These are phyloP conservation scores for Artibeus jamaicensis DNA, from an alignment of 2,797 vertebrate species.

Conservation along the genomic window DNA sequence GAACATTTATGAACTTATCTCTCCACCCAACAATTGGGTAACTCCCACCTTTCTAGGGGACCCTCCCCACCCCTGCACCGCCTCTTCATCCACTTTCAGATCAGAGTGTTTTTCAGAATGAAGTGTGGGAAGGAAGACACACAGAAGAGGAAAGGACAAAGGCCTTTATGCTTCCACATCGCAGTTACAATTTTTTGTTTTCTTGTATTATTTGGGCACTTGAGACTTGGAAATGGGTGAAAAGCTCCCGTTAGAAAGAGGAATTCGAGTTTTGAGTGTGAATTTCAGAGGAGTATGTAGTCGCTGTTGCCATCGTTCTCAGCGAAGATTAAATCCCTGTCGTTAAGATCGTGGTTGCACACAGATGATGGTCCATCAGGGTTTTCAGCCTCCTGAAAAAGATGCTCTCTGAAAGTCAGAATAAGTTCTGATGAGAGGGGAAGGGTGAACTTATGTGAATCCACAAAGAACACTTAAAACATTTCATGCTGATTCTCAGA, in stretches of 20 bases:
- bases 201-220: background rate
- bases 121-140: background rate
- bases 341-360: background rate
- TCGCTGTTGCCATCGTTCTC: background rate
- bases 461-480: background rate
- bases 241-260: background rate
- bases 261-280: constrained; percentile 5
- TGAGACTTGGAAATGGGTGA: background rate
- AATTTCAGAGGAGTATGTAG: background rate
- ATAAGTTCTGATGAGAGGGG: background rate
- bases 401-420: background rate
- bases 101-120: background rate
- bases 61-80: background rate
- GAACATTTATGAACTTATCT: background rate
- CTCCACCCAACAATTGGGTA: background rate
- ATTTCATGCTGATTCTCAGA: constrained; percentile 2
- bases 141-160: background rate
- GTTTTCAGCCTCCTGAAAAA: background rate
- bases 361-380: background rate
- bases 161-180: background rate
- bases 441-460: background rate
- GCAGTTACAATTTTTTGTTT: background rate
- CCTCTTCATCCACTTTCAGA: background rate
- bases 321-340: background rate
- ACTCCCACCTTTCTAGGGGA: background rate